phyloP scores from a whole-genome alignment of 2,113 vertebrate species.

The Petaurus breviceps region DNA sequence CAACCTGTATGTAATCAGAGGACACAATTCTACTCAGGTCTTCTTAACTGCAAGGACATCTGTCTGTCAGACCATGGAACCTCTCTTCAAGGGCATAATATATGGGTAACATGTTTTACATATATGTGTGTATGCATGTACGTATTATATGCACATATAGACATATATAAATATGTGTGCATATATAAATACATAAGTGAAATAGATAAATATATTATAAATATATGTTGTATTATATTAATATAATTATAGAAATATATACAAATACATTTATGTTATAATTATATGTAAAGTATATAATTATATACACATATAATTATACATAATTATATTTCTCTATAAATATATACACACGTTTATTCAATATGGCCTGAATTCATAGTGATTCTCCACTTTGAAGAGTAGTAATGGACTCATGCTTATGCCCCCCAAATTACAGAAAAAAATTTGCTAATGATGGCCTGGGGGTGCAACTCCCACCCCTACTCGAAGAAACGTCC shows the following conservation, averaged over 20 bases:
- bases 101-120: neutral
- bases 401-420: neutral
- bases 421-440: neutral
- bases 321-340: too few species aligned
- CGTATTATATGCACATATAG: too few species aligned
- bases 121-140: neutral
- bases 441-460: neutral
- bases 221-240: too few species aligned
- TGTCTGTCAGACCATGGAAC: neutral
- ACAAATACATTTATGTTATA: too few species aligned
- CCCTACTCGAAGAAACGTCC: neutral
- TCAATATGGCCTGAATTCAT: neutral
- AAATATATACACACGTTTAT: neutral
- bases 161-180: neutral
- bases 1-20: neutral
- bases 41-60: neutral
- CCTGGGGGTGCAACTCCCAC: neutral
- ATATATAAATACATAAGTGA: neutral
- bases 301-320: too few species aligned
- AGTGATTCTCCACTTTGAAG: neutral
- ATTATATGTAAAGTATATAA: too few species aligned
- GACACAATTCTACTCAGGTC: neutral
- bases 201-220: too few species aligned
- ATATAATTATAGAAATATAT: too few species aligned
- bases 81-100: neutral